Percentiles rank a stretch among this genome's conserved stretches.
phyloP scores from a whole-genome alignment of 2,888 invertebrate genomes.

The Stictocephala bisonia region DNA sequence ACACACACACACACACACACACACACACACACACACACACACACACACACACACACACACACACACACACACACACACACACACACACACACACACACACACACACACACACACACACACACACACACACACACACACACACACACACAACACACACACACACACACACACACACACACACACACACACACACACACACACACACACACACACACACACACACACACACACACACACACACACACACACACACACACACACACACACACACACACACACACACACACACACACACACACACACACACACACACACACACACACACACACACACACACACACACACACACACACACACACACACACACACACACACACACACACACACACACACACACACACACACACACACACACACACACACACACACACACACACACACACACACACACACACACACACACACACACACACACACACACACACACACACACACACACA shows the following conservation, averaged over 20 bases:
- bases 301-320: no score
- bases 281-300: no score
- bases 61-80: slow-evolving; percentile 12
- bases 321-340: background rate
- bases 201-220: no score
- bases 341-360: background rate
- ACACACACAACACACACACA: no score
- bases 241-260: no score
- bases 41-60: slow-evolving; percentile 13
- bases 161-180: no score
- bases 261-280: no score
- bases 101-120: no score
- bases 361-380: background rate
- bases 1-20: slow-evolving; percentile 13
- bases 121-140: no score
- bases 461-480: background rate
- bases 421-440: background rate
- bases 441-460: background rate
- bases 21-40: slow-evolving; percentile 13
- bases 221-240: no score
- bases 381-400: background rate
- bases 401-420: background rate
- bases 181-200: no score
- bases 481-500: background rate
- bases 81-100: no score